Evolutionary conservation across 2,888 invertebrate genomes (phyloP).

Genomic region (Phrixothrix hirtus): DNA sequence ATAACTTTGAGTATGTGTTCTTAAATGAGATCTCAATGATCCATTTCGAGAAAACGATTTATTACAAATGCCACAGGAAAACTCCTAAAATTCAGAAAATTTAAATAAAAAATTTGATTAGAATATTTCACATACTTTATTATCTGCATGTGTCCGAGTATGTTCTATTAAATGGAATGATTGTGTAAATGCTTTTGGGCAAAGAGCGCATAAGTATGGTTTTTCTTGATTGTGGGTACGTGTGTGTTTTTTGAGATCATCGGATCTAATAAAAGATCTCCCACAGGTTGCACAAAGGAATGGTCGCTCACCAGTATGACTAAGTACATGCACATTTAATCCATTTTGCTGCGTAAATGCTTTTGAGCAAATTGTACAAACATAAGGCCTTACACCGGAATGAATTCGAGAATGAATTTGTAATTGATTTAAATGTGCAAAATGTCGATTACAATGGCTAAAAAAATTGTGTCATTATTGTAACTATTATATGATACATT

Average conservation of each 20-base stretch:
- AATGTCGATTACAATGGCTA: constrained; percentile 39
- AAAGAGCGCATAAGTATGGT: constrained; percentile 42
- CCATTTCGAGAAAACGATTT: constrained; percentile 38
- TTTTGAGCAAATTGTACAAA: constrained; percentile 45
- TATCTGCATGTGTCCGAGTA: constrained; percentile 32
- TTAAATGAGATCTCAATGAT: constrained; percentile 36
- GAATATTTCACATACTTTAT: constrained; percentile 25
- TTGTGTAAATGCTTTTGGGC: constrained; percentile 38
- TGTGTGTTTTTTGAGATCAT: constrained; percentile 43
- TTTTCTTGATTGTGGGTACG: constrained; percentile 43
- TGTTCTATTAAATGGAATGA: constrained; percentile 39
- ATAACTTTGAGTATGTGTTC: constrained; percentile 36
- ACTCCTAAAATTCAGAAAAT: constrained; percentile 18
- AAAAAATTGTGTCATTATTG: constrained; percentile 3
- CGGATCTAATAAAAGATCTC: constrained; percentile 43
- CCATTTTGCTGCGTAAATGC: constrained; percentile 46
- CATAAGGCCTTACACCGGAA: constrained; percentile 41
- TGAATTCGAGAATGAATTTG: constrained; percentile 41
- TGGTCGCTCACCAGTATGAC: constrained; percentile 46
- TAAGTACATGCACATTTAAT: constrained; percentile 44
- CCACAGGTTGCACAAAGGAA: constrained; percentile 43
- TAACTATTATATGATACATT: background rate
- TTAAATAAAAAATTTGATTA: background rate
- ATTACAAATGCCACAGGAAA: constrained; percentile 34
- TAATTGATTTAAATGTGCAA: constrained; percentile 41